These are phyloP conservation scores for Oncorhynchus clarkii DNA, from an alignment of 2,113 vertebrate genomes.

Conservation along the genomic window DNA sequence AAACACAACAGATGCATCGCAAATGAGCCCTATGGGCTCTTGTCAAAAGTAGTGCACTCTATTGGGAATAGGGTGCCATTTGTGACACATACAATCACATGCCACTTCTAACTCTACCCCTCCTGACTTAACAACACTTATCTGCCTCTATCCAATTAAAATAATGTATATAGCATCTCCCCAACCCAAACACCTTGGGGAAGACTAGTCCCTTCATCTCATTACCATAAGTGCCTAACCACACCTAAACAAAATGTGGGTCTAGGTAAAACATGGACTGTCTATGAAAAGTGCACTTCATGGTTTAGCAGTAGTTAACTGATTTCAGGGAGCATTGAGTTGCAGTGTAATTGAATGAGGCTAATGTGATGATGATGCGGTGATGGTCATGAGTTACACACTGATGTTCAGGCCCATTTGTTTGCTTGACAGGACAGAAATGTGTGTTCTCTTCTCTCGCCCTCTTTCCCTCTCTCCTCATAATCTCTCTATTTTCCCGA, in stretches of 20 bases:
- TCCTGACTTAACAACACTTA: too few relatives aligned
- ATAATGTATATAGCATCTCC: too few relatives aligned
- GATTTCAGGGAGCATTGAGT: conserved; percentile 70
- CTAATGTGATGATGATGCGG: conserved; percentile 70
- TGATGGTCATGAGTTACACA: conserved; percentile 74
- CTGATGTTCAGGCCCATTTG: conserved; percentile 56
- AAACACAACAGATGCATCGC: too few relatives aligned
- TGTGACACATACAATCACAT: too few relatives aligned
- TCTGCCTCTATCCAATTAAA: too few relatives aligned
- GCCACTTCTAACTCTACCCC: too few relatives aligned
- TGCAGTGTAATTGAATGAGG: conserved; percentile 71
- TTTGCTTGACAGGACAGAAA: conserved; percentile 19
- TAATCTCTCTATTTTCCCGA: too few relatives aligned
- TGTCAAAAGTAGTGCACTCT: too few relatives aligned
- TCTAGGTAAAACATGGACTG: conserved; percentile 14
- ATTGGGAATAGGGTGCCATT: too few relatives aligned
- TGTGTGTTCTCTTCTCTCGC: conserved; percentile 33
- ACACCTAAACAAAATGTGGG: conserved; percentile 58
- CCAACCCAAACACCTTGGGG: too few relatives aligned
- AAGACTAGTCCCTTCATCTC: too few relatives aligned
- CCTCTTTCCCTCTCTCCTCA: conserved; percentile 7
- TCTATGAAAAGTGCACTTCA: conserved; percentile 8
- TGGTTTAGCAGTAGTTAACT: conserved; percentile 55
- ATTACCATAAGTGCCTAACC: conserved; percentile 5
- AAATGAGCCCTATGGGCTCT: too few relatives aligned